Evolutionary conservation across 2,113 vertebrate genomes (phyloP).

Genomic region (Spheniscus mendiculus): DNA sequence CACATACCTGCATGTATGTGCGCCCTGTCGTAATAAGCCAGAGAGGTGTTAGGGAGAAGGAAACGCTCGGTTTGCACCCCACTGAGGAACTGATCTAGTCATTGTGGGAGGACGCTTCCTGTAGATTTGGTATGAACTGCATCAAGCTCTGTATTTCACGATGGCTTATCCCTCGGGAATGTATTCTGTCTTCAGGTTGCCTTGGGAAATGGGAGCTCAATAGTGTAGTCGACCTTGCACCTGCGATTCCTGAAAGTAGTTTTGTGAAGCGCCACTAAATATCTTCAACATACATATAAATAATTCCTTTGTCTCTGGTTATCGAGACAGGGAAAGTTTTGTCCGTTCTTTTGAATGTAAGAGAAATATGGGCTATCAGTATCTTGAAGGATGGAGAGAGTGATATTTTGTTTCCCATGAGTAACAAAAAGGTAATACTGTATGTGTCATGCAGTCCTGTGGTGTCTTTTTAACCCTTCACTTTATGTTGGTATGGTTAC

Average conservation of each 20-base stretch:
- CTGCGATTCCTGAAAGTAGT: not conserved
- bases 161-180: not conserved
- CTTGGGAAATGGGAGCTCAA: not conserved
- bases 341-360: not conserved
- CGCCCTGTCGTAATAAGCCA: not conserved
- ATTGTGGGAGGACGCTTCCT: not conserved
- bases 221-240: rapidly evolving
- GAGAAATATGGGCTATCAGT: not conserved
- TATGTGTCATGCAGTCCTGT: not conserved
- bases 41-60: not conserved
- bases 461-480: not conserved
- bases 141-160: not conserved
- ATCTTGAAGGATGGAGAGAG: not conserved
- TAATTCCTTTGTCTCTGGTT: not conserved
- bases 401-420: not conserved
- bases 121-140: not conserved
- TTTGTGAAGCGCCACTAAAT: not conserved
- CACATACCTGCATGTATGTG: not conserved
- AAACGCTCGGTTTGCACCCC: not conserved
- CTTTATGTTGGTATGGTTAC: not conserved
- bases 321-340: not conserved
- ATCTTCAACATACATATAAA: not conserved
- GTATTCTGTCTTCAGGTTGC: not conserved
- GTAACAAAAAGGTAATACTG: not conserved
- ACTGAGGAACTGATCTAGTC: not conserved